These are phyloP conservation scores for Antechinus flavipes DNA, from an alignment of 2,113 vertebrate genomes.

Conservation along the genomic window DNA sequence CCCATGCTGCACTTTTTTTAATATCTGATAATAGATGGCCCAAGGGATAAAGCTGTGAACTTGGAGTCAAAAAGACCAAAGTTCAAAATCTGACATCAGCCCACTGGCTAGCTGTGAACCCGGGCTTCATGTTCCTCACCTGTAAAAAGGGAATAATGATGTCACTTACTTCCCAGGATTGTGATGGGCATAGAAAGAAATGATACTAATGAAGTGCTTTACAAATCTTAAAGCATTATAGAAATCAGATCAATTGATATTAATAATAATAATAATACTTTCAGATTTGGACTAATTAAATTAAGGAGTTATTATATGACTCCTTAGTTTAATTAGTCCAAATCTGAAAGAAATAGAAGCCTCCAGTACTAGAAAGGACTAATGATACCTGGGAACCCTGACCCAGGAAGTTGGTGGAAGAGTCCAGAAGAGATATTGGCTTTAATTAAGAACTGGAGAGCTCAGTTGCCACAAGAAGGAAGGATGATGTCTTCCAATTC, in stretches of 20 bases:
- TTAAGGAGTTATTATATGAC: neutral
- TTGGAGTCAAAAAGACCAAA: neutral
- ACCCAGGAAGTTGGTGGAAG: neutral
- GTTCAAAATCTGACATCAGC: neutral
- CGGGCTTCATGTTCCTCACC: neutral
- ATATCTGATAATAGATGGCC: neutral
- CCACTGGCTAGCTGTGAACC: neutral
- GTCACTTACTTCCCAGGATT: neutral
- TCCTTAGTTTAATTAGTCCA: neutral
- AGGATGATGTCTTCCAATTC: neutral
- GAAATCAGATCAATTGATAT: neutral
- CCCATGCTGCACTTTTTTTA: neutral
- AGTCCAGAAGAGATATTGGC: neutral
- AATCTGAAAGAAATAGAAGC: neutral
- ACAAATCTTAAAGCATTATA: neutral
- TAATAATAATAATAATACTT: neutral
- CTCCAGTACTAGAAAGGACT: neutral
- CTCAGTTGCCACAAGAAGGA: neutral
- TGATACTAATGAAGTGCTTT: neutral
- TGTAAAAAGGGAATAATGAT: neutral
- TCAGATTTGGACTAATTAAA: too few species aligned
- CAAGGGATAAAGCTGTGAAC: neutral
- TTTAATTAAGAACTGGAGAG: neutral
- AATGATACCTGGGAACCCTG: neutral
- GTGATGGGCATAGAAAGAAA: neutral